Base-by-base conservation (phyloP, 2,113 vertebrate genomes). In the Thamnophis sirtalis region DNA sequence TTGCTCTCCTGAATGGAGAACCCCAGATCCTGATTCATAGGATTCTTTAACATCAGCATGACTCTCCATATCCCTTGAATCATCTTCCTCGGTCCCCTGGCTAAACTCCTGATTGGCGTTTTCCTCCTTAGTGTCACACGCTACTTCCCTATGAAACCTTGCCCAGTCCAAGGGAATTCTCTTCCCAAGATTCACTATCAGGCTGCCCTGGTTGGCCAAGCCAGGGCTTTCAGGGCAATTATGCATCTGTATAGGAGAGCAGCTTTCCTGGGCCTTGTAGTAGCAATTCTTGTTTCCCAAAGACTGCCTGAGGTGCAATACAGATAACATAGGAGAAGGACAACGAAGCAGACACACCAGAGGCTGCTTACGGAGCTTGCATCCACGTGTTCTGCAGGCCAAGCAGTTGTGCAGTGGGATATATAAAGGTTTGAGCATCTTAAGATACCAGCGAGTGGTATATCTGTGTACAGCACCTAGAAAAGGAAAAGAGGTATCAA, bases 351-450 rank as follows among this genome's bases (percentile, higher is more conserved):
- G 56, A 19, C 17, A 3, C 73, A 93, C 90, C 49, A 86, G 24
- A 2, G 50, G 92, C 33, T 89, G 55, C 92, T 89, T 93, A 48
- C 49, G 49, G 49, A 93, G 56, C 56, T 86, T 88, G 28, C 92
- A 93, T 21, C 56, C 28, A 50, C 4, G 51, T 50, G 80, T 13
- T 55, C 48, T 60, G 80, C 19, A 84, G 89, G 28, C 84, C 56
- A 91, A 49, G 28, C 93, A 93, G 58, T 93, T n/a, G 22, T 93
- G 93, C 51, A 93, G 1, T 8, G 93, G 38, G 58, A 91, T 63
- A 54, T 33, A 89, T 73, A 90, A 91, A 80, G 68, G 92, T 49
- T 63, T 88, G n/a, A 90, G 63, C 33, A 80, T 38, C 21, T 60
- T 90, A 26, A 5, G 0, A 10, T 86, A 51, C 56, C 73, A 55